These are phyloP conservation scores for Ommatoiulus sabulosus DNA, from an alignment of 2,888 invertebrate species.

Conservation along the genomic window DNA sequence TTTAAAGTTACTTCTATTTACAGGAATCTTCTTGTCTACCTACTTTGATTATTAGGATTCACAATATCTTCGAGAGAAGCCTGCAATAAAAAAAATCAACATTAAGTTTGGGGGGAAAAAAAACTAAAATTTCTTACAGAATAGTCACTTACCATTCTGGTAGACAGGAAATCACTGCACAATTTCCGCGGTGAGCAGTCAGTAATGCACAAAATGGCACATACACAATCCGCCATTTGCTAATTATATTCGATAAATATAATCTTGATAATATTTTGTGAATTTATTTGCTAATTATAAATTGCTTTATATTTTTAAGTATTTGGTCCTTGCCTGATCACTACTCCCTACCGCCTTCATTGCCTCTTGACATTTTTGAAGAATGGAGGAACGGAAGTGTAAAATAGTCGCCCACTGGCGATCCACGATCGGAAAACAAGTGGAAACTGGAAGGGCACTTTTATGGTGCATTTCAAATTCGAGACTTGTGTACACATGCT, in stretches of 20 bases:
- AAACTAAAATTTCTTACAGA: neutral
- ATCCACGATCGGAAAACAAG: slow-evolving; percentile 45
- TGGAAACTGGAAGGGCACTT: neutral
- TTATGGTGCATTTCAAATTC: slow-evolving; percentile 47
- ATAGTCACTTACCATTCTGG: slow-evolving; percentile 50
- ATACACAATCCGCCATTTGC: slow-evolving; percentile 53
- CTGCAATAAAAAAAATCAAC: slow-evolving; percentile 31
- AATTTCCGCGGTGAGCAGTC: slow-evolving; percentile 31
- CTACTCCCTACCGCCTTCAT: neutral
- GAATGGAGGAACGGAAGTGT: slow-evolving; percentile 51
- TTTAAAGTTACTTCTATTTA: neutral
- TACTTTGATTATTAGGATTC: slow-evolving; percentile 42
- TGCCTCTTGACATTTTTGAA: slow-evolving; percentile 39
- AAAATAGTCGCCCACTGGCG: slow-evolving; percentile 53
- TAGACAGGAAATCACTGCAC: slow-evolving; percentile 53
- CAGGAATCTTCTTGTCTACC: neutral
- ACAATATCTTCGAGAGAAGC: slow-evolving; percentile 41
- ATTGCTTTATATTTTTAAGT: neutral
- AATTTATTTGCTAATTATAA: too few species aligned
- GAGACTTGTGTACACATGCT: slow-evolving; percentile 54
- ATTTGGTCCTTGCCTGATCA: slow-evolving; percentile 47
- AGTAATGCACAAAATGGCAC: slow-evolving; percentile 51
- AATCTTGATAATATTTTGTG: too few species aligned
- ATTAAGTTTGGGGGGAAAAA: neutral
- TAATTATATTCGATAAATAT: neutral